Conservation (phyloP, 2,888 invertebrate species). For the Keiferia lycopersicella region DNA sequence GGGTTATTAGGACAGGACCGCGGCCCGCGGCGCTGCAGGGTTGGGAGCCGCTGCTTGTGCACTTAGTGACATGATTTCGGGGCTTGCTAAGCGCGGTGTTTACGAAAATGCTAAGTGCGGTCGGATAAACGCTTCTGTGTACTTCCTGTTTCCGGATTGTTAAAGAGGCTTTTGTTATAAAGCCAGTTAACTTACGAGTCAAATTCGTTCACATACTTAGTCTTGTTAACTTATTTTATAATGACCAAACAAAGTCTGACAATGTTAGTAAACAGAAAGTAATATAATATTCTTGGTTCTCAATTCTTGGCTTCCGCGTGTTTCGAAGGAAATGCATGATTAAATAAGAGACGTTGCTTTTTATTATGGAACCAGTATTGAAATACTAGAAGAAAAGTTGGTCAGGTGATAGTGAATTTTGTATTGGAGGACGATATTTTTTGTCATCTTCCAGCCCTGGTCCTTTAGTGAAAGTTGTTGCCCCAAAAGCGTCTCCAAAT, state of each 20-base stretch:
- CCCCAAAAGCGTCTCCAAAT: too few relatives aligned
- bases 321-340: too few relatives aligned
- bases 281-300: not conserved
- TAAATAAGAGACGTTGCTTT: too few relatives aligned
- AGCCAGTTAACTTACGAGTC: not conserved
- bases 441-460: too few relatives aligned
- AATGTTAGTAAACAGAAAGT: not conserved
- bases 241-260: not conserved
- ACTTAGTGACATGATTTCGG: slow-evolving; percentile 44
- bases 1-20: slow-evolving; percentile 71
- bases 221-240: not conserved
- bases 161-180: slow-evolving; percentile 7
- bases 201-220: not conserved
- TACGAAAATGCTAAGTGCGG: slow-evolving; percentile 20
- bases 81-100: slow-evolving; percentile 15
- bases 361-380: too few relatives aligned
- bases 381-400: too few relatives aligned
- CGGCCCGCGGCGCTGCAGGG: slow-evolving; percentile 49
- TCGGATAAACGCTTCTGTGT: slow-evolving; percentile 13
- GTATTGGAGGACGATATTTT: too few relatives aligned
- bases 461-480: too few relatives aligned
- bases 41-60: slow-evolving; percentile 56
- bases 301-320: not conserved
- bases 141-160: slow-evolving; percentile 10
- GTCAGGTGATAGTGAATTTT: too few relatives aligned